These are phyloP conservation scores for Chrysemys picta DNA, from an alignment of 2,113 vertebrate species.

Conservation along the genomic window DNA sequence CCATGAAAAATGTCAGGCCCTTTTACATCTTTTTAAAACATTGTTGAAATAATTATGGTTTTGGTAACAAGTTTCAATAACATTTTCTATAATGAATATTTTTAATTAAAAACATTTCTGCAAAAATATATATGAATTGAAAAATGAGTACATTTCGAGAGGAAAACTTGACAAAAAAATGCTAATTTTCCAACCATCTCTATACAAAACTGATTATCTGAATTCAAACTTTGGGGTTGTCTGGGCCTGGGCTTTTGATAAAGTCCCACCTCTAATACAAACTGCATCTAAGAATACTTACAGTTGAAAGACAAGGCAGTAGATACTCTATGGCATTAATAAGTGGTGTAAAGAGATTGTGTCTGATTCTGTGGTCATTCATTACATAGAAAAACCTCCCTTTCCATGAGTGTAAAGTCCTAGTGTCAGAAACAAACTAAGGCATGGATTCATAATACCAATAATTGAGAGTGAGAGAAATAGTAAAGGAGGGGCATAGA, in stretches of 20 bases:
- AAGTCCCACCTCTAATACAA: neutral
- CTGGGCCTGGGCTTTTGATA: neutral
- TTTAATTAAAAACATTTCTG: too few relatives aligned
- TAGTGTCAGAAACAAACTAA: neutral
- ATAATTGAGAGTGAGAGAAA: neutral
- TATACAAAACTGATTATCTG: neutral
- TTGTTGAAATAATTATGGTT: neutral
- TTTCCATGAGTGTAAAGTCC: neutral
- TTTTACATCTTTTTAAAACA: neutral
- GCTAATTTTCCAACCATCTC: neutral
- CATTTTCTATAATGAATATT: neutral
- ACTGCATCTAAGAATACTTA: neutral
- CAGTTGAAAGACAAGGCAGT: neutral
- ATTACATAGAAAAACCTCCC: neutral
- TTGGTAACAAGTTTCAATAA: conserved; percentile 7
- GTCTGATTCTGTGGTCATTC: neutral
- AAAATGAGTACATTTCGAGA: too few relatives aligned
- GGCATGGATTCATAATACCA: neutral
- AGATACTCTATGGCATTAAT: neutral
- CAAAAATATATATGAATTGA: too few relatives aligned
- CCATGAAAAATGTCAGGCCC: neutral
- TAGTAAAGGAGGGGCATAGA: neutral
- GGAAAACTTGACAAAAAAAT: neutral
- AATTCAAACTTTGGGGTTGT: neutral
- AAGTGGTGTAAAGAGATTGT: neutral